Base-by-base conservation (phyloP, 2,113 vertebrate genomes). In the Rhadina sibilatrix region DNA sequence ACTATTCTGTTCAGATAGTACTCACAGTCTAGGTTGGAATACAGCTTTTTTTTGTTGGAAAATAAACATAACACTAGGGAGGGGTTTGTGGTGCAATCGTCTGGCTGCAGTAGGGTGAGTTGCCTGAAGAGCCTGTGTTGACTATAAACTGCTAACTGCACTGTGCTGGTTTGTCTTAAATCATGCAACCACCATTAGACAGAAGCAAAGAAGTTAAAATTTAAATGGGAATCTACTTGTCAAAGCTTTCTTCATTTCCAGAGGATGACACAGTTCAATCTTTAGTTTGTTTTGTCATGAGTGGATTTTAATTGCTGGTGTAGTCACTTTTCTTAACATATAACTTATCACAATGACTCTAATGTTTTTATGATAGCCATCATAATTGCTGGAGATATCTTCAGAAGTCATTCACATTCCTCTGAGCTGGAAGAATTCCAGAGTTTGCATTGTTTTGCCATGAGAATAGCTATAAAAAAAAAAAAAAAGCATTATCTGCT, bases 291-390 rank as follows among this genome's bases (percentile, higher is more conserved):
- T 85, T 90, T 85, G 85, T 64, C 56, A 70, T 66, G 79, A 77
- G 71, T 87, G 77, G 54, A 91, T 90, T 91, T 93, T 93, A 96
- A 91, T 94, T 93, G 78, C 66, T 90, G 50, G 33, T 79, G 42
- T 77, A 88, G 82, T 79, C 75, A 89, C 38, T 95, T 96, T 96
- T 94, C 47, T 83, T 63, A 61, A 63, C 15, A 54, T 63, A 83
- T 54, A 80, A 57, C 91, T 91, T 89, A 94, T 93, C 71, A 59
- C 33, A 93, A 59, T 87, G 25, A 40, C 71, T 91, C 65, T 65
- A 90, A 82, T 90, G 70, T 24, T 88, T 94, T 93, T 94, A 90
- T 87, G 95, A 96, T 95, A 96, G 61, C 57, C 66, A 94, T 94
- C 75, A 50, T 77, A 96, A 90, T 83, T 94, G 59, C 54, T 90